These are phyloP conservation scores for Sitobion miscanthi DNA, from an alignment of 1,140 invertebrate genomes.

Conservation along the genomic window DNA sequence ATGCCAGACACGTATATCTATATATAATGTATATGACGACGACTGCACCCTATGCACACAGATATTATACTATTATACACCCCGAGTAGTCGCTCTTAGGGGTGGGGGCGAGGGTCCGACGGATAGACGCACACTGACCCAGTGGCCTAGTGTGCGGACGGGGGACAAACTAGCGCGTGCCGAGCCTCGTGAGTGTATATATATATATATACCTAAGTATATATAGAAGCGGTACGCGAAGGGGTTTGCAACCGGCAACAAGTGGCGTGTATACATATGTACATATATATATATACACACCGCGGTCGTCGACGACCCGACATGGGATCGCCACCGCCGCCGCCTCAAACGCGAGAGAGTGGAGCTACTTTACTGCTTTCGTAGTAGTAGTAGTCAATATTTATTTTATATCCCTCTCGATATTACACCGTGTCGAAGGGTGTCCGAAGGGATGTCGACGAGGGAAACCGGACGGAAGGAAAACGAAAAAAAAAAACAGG, in stretches of 20 bases:
- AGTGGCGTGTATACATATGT: constrained; percentile 28
- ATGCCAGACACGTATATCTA: too few relatives aligned
- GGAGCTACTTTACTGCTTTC: background rate
- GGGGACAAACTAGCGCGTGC: background rate
- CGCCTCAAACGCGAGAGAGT: background rate
- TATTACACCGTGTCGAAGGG: constrained; percentile 32
- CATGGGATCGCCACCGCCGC: background rate
- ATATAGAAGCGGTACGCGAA: background rate
- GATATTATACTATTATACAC: background rate
- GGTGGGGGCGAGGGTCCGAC: background rate
- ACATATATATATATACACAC: background rate
- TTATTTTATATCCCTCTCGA: constrained; percentile 46
- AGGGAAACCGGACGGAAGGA: background rate
- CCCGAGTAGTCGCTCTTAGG: background rate
- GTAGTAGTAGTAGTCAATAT: constrained; percentile 40
- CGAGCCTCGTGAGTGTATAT: background rate
- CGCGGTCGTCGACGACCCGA: background rate
- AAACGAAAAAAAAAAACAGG: background rate
- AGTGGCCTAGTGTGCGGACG: constrained; percentile 27
- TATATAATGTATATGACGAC: background rate
- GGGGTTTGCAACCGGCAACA: constrained; percentile 52
- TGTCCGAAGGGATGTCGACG: constrained; percentile 23
- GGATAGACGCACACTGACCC: constrained; percentile 27
- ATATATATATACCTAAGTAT: background rate
- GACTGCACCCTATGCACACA: background rate